These are phyloP conservation scores for Catharus minimus DNA, from an alignment of 2,113 vertebrate species.

Conservation along the genomic window DNA sequence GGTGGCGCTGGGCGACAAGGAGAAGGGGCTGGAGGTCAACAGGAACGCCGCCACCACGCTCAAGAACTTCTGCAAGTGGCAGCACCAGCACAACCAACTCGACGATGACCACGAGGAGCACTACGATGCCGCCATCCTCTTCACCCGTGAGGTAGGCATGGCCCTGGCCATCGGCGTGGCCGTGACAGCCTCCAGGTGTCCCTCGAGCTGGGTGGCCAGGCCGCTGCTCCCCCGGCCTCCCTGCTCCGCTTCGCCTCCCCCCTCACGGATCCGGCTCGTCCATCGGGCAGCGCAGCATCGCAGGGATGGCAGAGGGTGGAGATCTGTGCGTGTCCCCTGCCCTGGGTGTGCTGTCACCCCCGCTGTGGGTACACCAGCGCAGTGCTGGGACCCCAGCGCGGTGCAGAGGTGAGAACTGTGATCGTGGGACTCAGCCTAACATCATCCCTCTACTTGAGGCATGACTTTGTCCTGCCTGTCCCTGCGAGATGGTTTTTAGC, in stretches of 20 bases:
- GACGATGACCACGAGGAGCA: slow-evolving; percentile 89
- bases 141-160: slow-evolving; percentile 86
- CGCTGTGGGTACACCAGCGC: rapidly evolving
- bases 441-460: background rate
- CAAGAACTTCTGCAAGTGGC: slow-evolving; percentile 98
- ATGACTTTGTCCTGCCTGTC: rapidly evolving
- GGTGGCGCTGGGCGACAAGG: slow-evolving; percentile 80
- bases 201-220: background rate
- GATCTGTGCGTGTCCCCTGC: background rate
- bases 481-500: background rate
- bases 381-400: background rate
- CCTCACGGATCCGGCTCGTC: rapidly evolving
- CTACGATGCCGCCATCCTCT: slow-evolving; percentile 96
- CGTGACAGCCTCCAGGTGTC: rapidly evolving
- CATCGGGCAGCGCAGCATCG: rapidly evolving
- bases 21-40: slow-evolving; percentile 88
- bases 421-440: rapidly evolving
- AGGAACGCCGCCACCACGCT: slow-evolving; percentile 94
- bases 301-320: background rate
- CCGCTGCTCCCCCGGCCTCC: rapidly evolving
- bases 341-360: background rate
- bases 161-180: rapidly evolving
- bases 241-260: too few relatives aligned
- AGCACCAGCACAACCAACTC: slow-evolving; percentile 93
- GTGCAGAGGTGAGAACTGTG: background rate